These are phyloP conservation scores for Reinhardtius hippoglossoides DNA, from an alignment of 2,113 vertebrate species.

Conservation along the genomic window DNA sequence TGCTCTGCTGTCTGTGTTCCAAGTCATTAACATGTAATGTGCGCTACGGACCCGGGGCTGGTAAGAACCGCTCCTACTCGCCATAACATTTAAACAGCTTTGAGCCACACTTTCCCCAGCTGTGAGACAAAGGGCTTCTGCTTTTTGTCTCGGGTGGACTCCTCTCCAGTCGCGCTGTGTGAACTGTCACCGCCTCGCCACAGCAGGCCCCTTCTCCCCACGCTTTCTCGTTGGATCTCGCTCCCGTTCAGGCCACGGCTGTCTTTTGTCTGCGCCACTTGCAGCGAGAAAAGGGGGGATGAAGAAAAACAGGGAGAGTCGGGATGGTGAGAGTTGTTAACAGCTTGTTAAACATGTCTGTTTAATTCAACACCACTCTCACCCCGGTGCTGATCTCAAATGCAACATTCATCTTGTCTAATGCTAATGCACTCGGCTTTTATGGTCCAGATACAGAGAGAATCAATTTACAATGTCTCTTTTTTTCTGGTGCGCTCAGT, in stretches of 20 bases:
- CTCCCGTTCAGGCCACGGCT: conserved; percentile 10
- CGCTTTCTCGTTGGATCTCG: conserved; percentile 49
- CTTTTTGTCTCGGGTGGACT: conserved; percentile 54
- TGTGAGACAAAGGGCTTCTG: conserved; percentile 66
- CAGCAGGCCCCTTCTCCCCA: conserved; percentile 16
- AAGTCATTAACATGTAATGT: conserved; percentile 81
- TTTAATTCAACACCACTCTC: conserved; percentile 65
- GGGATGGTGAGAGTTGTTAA: conserved; percentile 60
- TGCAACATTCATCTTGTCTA: conserved; percentile 57
- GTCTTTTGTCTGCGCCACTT: conserved; percentile 40
- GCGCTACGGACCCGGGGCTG: conserved; percentile 66
- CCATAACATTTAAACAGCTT: conserved; percentile 68
- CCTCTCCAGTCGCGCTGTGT: conserved; percentile 26
- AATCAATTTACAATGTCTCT: conserved; percentile 59
- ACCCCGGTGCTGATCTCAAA: conserved; percentile 48
- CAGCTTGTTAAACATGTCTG: conserved; percentile 73
- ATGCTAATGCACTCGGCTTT: conserved; percentile 60
- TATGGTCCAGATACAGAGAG: conserved; percentile 50
- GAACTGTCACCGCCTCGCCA: conserved; percentile 60
- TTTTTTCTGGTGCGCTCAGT: conserved; percentile 4
- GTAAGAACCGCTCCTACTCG: conserved; percentile 51
- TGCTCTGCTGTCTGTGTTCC: conserved; percentile 73
- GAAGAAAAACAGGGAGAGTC: neutral
- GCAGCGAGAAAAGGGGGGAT: neutral
- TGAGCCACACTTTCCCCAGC: conserved; percentile 56